Base-by-base conservation (phyloP, 2,113 vertebrate species). In the Corydoras sp. region DNA sequence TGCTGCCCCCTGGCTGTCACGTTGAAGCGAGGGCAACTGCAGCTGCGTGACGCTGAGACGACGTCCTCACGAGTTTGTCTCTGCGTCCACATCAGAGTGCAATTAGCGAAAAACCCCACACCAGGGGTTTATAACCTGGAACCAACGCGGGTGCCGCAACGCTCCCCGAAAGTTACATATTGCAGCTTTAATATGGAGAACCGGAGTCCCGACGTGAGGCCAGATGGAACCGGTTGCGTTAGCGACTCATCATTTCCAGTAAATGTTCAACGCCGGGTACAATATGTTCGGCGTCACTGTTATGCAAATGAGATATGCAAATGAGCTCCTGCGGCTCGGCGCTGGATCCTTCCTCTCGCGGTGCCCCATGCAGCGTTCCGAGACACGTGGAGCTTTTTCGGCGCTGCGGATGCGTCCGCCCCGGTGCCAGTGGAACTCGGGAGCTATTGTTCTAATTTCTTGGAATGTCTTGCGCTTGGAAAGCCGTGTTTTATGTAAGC, bases 361-460 rank as follows among this genome's bases (percentile, higher is more conserved):
- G 61, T 29, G 53, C 58, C 18, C 55, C 72, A 53, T 48, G 61
- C 65, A 60, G 64, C 12, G 76, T 62, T 76, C 70, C 71, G 50
- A 76, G 68, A 68, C 60, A 75, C 29, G 14, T 51, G 49, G 65
- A 60, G 59, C n/a, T 58, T 53, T 62, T 68, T 66, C 63, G 32
- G 68, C 50, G 63, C 62, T 24, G 43, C 55, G 60, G 58, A 67
- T 53, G 58, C 77, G 69, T 76, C 66, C 66, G 55, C 66, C 75
- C 77, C 15, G 31, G 65, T 62, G 50, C 71, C 65, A 62, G 69
- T 72, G 54, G 61, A 61, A 50, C 59, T 76, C 83, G 71, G 53
- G 80, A 75, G 71, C 70, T 81, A 82, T 84, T 76, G 69, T 79
- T 84, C 72, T 80, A 76, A 76, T 83, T 90, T 89, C 86, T 83